A percentile compares a stretch with the other conserved stretches of the same genome.
These are phyloP conservation scores for Fragum whitleyi DNA, from an alignment of 2,888 invertebrate species.

Conservation along the genomic window DNA sequence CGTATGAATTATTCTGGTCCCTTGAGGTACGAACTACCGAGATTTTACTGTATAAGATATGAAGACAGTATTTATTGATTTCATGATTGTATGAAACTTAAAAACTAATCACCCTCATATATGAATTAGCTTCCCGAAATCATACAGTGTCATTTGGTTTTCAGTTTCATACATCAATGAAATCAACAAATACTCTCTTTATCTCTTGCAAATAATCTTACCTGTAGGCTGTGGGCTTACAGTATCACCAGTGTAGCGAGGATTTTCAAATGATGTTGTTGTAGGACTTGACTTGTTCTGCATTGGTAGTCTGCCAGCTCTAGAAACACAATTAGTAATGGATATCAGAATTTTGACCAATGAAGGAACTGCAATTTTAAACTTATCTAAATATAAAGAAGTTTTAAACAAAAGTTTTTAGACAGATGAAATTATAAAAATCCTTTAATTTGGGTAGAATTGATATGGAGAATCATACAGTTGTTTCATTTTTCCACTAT, in stretches of 20 bases:
- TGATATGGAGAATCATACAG: too few relatives aligned
- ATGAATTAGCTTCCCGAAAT: too few relatives aligned
- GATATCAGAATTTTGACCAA: background rate
- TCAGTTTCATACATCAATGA: too few relatives aligned
- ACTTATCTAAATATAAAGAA: background rate
- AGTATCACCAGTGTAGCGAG: conserved; percentile 23
- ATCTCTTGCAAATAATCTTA: conserved; percentile 7
- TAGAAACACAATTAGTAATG: background rate
- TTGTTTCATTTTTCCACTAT: too few relatives aligned
- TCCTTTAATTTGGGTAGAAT: background rate
- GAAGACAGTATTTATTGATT: too few relatives aligned
- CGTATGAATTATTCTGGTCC: too few relatives aligned
- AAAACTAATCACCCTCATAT: too few relatives aligned
- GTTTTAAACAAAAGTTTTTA: background rate
- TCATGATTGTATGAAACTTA: too few relatives aligned
- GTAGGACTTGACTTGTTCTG: background rate
- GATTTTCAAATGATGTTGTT: conserved; percentile 37
- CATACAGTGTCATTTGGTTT: too few relatives aligned
- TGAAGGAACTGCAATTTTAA: background rate
- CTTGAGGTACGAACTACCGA: too few relatives aligned
- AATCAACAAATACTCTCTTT: too few relatives aligned
- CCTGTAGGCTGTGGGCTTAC: conserved; percentile 14
- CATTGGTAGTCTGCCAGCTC: conserved; percentile 20
- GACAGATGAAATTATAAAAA: background rate
- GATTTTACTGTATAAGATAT: too few relatives aligned